Evolutionary conservation across 2,113 vertebrate species (phyloP), one percentile per base, ranked within the genome.

Genomic region (Proterorhinus semilunaris): DNA sequence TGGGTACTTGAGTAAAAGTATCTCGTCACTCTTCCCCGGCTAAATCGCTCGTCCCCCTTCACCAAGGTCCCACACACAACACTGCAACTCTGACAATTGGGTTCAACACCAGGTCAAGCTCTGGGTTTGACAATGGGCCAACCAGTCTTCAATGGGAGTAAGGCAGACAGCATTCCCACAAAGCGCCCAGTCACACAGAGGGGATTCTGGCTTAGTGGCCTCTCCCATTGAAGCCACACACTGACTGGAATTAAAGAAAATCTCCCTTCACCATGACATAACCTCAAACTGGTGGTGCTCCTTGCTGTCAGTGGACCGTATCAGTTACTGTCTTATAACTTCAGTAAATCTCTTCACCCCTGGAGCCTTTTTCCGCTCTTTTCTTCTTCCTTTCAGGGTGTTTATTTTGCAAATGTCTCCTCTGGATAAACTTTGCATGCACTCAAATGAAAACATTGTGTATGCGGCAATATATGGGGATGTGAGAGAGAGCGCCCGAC

Each of bases 61-160:
- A 84, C 72, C 83, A 94, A 93, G 94, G 94, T 86, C 89, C 89
- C 89, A 75, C 84, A 82, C 94, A 58, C 55, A 94, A 92, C 94
- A 94, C 95, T 95, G 95, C 93, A 94, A 88, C 95, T 94, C 95
- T 95, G 95, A 96, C 95, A 95, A 96, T 96, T 92, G 94, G 95
- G 97, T 99, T 99, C 97, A 99, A 95, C 96, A 95, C 93, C 89
- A 95, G 97, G 97, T 99, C 97, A 98, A 93, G 92, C 95, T 93
- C 87, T 91, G 94, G 93, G 93, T 91, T 95, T 98, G 96, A 98
- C 96, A 89, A 84, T 65, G 77, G 83, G 94, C 96, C 96, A 97
- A 94, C 93, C 95, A 93, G 92, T 95, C 96, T 95, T 97, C 95
- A 97, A 95, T 95, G 93, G 94, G 93, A 97, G 94, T 92, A 91